A percentile compares a stretch with the other conserved stretches of the same genome.
Conservation (phyloP, 2,113 vertebrate genomes). For the Anthoscopus minutus region DNA sequence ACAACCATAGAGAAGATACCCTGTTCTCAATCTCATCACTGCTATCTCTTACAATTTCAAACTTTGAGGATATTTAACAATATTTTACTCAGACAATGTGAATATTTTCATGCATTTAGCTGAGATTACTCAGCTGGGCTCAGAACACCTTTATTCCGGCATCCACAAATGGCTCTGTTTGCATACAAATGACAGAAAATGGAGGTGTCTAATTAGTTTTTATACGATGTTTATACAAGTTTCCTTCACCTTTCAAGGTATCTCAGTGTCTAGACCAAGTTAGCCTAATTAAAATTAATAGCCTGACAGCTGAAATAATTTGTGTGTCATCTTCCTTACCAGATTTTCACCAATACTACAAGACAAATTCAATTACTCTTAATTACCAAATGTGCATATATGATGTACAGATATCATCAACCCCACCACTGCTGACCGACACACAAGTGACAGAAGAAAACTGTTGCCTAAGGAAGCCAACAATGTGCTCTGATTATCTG, state of each 20-base stretch:
- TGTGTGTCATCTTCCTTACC: neutral
- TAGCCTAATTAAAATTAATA: neutral
- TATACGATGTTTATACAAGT: neutral
- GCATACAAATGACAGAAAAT: neutral
- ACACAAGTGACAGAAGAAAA: neutral
- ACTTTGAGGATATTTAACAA: neutral
- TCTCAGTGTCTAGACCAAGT: neutral
- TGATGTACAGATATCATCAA: neutral
- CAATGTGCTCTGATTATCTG: neutral
- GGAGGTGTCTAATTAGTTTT: neutral
- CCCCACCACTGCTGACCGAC: rapidly evolving
- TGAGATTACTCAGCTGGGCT: neutral
- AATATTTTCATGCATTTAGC: neutral
- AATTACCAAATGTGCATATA: neutral
- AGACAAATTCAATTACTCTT: neutral
- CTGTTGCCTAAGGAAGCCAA: neutral
- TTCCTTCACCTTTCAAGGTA: neutral
- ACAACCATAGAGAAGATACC: neutral
- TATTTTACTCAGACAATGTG: neutral
- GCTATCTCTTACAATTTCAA: neutral
- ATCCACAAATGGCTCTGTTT: neutral
- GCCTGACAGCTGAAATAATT: neutral
- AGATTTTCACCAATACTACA: neutral
- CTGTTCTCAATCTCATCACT: neutral
- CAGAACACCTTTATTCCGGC: neutral